Base-by-base conservation (phyloP, 2,888 invertebrate species). In the Leistus spinibarbis region DNA sequence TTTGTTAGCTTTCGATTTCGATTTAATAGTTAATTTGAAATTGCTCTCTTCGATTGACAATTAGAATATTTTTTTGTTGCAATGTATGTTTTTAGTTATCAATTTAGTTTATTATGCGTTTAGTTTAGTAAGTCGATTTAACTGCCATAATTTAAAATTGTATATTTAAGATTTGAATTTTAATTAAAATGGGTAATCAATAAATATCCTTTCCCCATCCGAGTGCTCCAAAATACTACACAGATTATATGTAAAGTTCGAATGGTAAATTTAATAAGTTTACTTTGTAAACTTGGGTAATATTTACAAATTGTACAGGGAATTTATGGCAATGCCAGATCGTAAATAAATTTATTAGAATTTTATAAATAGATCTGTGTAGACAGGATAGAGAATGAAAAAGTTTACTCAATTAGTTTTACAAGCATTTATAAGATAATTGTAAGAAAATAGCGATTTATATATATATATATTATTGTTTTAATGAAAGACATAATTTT, bases 341-440 rank as follows among this genome's bases (percentile, higher is more conserved):
- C 40, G 10, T 40, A 40, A 40, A 40, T 40, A 4, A 40, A 40
- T 40, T 40, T n/a, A n/a, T 40, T 27, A 27, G 27, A 27, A 27
- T 27, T 40, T 40, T 40, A 40, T 27, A 27, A 40, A 57, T 13
- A 57, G 20, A 57, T 57, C 57, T 57, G 57, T 57, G 20, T 57
- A 57, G 57, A 57, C 2, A 57, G 20, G 17, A 10, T 57, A 10
- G 7, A 10, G 53, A 10, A 10, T 53, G 10, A 57, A 57, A 4
- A 57, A 10, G 16, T n/a, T 19, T 19, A 20, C 20, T 19, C 17
- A 19, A 57, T 20, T 67, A 70, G 70, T 63, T 70, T 62, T 70
- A 24, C 62, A 70, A 63, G 62, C 70, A 63, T 70, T 70, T 70
- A 69, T 40, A 40, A 40, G 40, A 40, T 40, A 40, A 13, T 10